These are phyloP conservation scores for Pedicia rivosa DNA, from an alignment of 2,888 invertebrate genomes.

Conservation along the genomic window DNA sequence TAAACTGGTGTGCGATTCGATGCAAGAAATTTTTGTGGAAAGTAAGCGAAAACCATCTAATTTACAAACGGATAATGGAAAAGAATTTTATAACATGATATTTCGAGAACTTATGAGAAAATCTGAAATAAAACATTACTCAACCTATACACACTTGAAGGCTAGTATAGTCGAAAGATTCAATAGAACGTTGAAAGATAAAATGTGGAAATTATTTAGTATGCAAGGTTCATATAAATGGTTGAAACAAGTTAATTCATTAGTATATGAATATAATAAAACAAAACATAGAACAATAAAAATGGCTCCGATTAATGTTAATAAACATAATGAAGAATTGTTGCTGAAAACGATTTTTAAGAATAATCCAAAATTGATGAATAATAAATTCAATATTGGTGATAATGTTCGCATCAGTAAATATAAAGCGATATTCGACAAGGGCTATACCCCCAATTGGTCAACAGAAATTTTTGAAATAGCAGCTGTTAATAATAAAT, in stretches of 20 bases:
- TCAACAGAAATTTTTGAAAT: slow-evolving; percentile 19
- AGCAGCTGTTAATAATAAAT: slow-evolving; percentile 14
- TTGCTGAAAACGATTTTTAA: slow-evolving; percentile 9
- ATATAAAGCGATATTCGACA: slow-evolving; percentile 14
- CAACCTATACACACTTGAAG: slow-evolving; percentile 16
- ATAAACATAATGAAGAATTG: slow-evolving; percentile 15
- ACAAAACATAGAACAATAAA: slow-evolving; percentile 14
- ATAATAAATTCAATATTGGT: slow-evolving; percentile 13
- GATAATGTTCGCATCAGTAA: slow-evolving; percentile 16
- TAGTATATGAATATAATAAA: slow-evolving; percentile 14
- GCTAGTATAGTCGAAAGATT: no score
- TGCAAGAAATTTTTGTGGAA: slow-evolving; percentile 1
- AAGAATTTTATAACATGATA: slow-evolving; percentile 18
- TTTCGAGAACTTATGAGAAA: slow-evolving; percentile 16
- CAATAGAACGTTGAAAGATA: no score
- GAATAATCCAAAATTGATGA: slow-evolving; percentile 8
- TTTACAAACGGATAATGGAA: slow-evolving; percentile 19
- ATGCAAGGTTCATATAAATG: no score
- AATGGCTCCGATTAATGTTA: slow-evolving; percentile 13
- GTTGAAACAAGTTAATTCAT: slow-evolving; percentile 10
- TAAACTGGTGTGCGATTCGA: slow-evolving; percentile 15
- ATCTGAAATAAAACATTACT: slow-evolving; percentile 10
- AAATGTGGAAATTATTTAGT: no score
- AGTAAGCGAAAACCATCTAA: slow-evolving; percentile 13
- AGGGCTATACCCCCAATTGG: slow-evolving; percentile 20